phyloP scores from a whole-genome alignment of 2,113 vertebrate species.

The Oryzias celebensis region DNA sequence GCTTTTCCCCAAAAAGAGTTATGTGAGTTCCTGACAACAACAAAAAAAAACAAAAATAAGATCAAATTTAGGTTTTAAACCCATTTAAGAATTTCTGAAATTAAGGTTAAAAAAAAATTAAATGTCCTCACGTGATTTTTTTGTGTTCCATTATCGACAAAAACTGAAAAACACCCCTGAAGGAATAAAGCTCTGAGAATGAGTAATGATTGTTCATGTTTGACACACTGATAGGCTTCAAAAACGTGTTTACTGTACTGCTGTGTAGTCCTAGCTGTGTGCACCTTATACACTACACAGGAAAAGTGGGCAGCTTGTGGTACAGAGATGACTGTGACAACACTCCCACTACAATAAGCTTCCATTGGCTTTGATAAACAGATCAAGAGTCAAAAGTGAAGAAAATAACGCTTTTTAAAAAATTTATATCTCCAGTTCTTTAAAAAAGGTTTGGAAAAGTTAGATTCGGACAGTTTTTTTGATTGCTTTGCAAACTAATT shows the following conservation, averaged over 20 bases:
- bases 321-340: conserved; percentile 45
- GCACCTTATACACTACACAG: conserved; percentile 21
- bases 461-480: too few species aligned
- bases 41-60: too few species aligned
- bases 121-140: not conserved
- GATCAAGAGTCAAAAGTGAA: not conserved
- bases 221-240: not conserved
- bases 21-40: too few species aligned
- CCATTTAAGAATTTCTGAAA: too few species aligned
- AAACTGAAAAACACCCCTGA: too few species aligned
- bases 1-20: not conserved
- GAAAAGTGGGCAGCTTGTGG: conserved; percentile 53
- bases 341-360: conserved; percentile 48
- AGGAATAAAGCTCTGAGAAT: not conserved
- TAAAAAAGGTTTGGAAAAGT: too few species aligned
- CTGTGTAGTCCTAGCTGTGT: conserved; percentile 19
- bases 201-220: conserved; percentile 5
- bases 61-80: too few species aligned
- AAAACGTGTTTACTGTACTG: conserved; percentile 9
- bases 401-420: too few species aligned
- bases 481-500: too few species aligned
- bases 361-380: conserved; percentile 28
- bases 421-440: too few species aligned
- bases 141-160: too few species aligned
- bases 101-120: too few species aligned